phyloP scores from a whole-genome alignment of 2,888 invertebrate genomes.

The Catonia carolina region DNA sequence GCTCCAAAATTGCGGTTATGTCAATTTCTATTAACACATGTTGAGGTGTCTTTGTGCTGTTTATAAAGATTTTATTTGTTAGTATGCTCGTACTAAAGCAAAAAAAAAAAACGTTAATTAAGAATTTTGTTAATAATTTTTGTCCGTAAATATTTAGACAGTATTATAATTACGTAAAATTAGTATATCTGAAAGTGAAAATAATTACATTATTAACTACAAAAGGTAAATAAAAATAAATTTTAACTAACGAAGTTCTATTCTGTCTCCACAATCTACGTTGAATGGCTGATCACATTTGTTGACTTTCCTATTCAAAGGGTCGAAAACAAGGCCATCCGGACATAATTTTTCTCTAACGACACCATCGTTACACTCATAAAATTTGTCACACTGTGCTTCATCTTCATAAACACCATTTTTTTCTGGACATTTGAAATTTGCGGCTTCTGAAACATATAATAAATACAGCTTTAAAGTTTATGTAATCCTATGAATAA shows the following conservation, averaged over 20 bases:
- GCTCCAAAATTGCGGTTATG: too few relatives aligned
- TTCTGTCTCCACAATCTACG: conserved; percentile 82
- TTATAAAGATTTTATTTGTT: too few relatives aligned
- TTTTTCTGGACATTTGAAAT: conserved; percentile 70
- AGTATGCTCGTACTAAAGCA: too few relatives aligned
- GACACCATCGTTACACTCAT: conserved; percentile 66
- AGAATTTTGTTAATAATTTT: too few relatives aligned
- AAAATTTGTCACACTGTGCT: conserved; percentile 80
- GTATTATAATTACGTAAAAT: too few relatives aligned
- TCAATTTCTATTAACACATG: too few relatives aligned
- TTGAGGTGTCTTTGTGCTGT: too few relatives aligned
- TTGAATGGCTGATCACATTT: conserved; percentile 91
- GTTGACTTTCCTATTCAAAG: conserved; percentile 74
- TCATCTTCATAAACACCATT: conserved; percentile 75
- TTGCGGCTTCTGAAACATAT: conserved; percentile 25
- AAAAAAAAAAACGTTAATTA: too few relatives aligned
- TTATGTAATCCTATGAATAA: not conserved
- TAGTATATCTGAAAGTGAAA: too few relatives aligned
- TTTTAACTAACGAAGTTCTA: conserved; percentile 72
- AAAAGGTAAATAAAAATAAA: not conserved
- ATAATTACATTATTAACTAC: too few relatives aligned
- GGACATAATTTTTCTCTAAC: conserved; percentile 72
- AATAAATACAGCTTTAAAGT: not conserved
- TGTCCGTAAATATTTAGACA: too few relatives aligned
- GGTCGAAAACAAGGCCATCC: conserved; percentile 85